Evolutionary conservation across 1,140 invertebrate genomes (phyloP), one percentile per base, ranked within the genome.

Genomic region (Coboldia fuscipes): DNA sequence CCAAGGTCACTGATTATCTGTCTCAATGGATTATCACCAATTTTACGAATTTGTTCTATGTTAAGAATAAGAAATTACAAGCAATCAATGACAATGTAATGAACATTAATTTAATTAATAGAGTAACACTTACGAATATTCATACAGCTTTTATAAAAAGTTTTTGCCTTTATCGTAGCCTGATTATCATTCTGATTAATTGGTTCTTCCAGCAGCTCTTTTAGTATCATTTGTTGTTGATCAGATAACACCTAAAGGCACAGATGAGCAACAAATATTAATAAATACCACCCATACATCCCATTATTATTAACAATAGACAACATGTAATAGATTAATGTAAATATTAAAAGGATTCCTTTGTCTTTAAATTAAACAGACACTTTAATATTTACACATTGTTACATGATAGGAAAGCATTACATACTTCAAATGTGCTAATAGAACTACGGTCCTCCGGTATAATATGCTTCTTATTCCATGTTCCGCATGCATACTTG

Each of bases 381-480:
- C n/a, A n/a, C n/a, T n/a, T n/a, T n/a, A n/a, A n/a, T n/a, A n/a
- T n/a, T n/a, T n/a, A n/a, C n/a, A n/a, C n/a, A n/a, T n/a, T n/a
- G n/a, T n/a, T n/a, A n/a, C 16, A 30, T 30, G 13, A 9, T 14
- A 27, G 14, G 12, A 6, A 27, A 14, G 24, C 24, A 21, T 8
- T 22, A 8, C 31, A 32, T 15, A 66, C 64, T 58, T 89, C 83
- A 47, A 92, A 90, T 0, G 83, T 88, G 45, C 75, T 83, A 33
- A 85, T 82, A 13, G 76, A 82, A 40, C 81, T 74, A 41, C 72
- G 64, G 47, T 90, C 85, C 46, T 89, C 85, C 0, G 86, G 85
- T 43, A 92, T 90, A 3, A 81, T 63, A 60, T 92, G 80, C 36
- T 75, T 68, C 44, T 72, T 75, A 50, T 90, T 89, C 84, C 85